phyloP scores from a whole-genome alignment of 2,888 invertebrate genomes.

The Lasioglossum pauxillum region DNA sequence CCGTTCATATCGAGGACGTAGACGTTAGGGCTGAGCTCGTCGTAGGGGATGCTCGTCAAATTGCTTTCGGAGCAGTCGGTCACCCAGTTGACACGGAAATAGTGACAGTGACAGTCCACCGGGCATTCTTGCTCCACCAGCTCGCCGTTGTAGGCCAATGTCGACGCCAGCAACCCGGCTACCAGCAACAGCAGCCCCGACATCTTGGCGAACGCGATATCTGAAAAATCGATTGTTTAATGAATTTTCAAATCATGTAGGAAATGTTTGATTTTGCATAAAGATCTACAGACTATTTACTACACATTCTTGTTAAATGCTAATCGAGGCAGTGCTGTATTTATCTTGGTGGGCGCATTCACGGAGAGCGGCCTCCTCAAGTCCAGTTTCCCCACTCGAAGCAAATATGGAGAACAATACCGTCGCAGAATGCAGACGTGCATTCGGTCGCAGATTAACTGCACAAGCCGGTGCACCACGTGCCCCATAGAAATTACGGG shows the following conservation, averaged over 20 bases:
- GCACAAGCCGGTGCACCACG: background rate
- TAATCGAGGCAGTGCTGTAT: background rate
- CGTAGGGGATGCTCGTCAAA: conserved; percentile 89
- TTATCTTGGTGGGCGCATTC: background rate
- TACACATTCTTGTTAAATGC: background rate
- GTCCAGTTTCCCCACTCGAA: background rate
- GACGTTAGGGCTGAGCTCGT: conserved; percentile 89
- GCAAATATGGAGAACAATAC: background rate
- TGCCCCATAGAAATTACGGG: conserved; percentile 20
- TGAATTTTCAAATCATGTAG: too few relatives aligned
- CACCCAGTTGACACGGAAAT: conserved; percentile 91
- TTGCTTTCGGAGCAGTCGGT: conserved; percentile 91
- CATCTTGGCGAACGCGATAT: conserved; percentile 64
- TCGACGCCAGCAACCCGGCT: conserved; percentile 62
- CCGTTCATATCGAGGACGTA: conserved; percentile 90
- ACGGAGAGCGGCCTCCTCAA: background rate
- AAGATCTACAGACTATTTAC: background rate
- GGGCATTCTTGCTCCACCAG: conserved; percentile 89
- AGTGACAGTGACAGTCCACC: conserved; percentile 91
- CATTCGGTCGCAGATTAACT: conserved; percentile 8
- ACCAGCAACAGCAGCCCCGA: conserved; percentile 57
- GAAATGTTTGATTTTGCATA: background rate
- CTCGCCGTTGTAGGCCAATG: conserved; percentile 86
- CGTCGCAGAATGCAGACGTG: background rate
- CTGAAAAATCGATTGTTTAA: conserved; percentile 29